Evolutionary conservation across 1,140 invertebrate species (phyloP).

Genomic region (Mylabris phalerata): DNA sequence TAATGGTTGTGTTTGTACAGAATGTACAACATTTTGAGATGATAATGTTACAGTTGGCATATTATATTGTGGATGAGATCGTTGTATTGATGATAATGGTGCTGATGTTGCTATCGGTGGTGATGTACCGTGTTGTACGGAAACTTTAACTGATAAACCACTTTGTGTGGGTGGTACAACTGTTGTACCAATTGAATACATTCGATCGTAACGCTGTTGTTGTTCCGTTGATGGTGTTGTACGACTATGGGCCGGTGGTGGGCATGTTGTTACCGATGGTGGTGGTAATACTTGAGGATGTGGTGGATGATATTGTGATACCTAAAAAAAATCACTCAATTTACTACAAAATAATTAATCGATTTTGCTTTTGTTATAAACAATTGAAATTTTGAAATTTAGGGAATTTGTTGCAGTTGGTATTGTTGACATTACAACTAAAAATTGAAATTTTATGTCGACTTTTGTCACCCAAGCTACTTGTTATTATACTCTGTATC

Average conservation of each 20-base stretch:
- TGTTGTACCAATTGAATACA: constrained; percentile 21
- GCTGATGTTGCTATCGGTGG: constrained; percentile 48
- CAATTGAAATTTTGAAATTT: too few species aligned
- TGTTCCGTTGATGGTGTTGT: constrained; percentile 18
- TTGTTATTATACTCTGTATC: too few species aligned
- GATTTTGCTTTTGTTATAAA: too few species aligned
- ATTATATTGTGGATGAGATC: constrained; percentile 42
- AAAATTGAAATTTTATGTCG: too few species aligned
- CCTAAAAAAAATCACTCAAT: constrained; percentile 19
- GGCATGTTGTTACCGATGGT: constrained; percentile 43
- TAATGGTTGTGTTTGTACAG: constrained; percentile 62
- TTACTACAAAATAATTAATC: too few species aligned
- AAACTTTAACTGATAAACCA: constrained; percentile 41
- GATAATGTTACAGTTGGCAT: constrained; percentile 42
- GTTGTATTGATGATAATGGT: constrained; percentile 42
- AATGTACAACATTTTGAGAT: constrained; percentile 37
- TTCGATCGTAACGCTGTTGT: constrained; percentile 26
- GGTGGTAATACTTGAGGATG: constrained; percentile 24
- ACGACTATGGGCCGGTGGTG: constrained; percentile 53
- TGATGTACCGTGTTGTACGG: constrained; percentile 42
- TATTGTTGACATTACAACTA: too few species aligned
- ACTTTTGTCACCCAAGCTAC: too few species aligned
- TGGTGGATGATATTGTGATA: constrained; percentile 49
- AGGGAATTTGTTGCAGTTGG: too few species aligned
- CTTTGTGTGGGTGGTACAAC: constrained; percentile 44